Conservation (phyloP, 30 jellyfish, hydroid and myxozoan genomes). For the Turritopsis rubra region DNA sequence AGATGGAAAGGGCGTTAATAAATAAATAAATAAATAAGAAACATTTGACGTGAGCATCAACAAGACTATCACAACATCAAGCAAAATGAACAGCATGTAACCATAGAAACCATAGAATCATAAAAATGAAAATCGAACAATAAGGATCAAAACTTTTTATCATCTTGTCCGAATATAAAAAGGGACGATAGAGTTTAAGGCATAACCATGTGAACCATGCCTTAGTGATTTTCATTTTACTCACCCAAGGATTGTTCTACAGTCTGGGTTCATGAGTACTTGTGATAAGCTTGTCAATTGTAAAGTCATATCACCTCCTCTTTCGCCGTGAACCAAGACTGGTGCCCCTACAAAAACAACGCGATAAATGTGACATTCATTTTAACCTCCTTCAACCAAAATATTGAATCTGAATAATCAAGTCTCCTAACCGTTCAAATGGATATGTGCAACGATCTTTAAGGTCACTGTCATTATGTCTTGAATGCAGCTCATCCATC, state of each 20-base stretch:
- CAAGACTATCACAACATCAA: no score
- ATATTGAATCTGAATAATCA: neutral
- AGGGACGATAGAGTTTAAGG: no score
- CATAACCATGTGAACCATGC: no score
- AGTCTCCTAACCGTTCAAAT: conserved; percentile 10
- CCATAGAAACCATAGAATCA: no score
- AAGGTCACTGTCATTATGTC: conserved; percentile 52
- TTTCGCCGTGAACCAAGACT: conserved; percentile 82
- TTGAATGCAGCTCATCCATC: conserved; percentile 71
- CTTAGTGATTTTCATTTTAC: no score
- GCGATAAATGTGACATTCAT: neutral
- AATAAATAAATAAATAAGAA: no score
- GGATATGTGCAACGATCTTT: conserved; percentile 46
- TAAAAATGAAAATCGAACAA: no score
- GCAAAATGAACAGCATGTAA: no score
- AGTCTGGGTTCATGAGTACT: conserved; percentile 51
- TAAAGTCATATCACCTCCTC: conserved; percentile 78
- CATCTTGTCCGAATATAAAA: no score
- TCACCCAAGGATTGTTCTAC: conserved; percentile 78
- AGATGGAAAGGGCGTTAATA: neutral
- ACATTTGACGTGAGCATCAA: no score
- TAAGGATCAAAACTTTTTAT: no score
- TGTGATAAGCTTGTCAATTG: conserved; percentile 65
- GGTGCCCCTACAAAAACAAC: conserved; percentile 43
- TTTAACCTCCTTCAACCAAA: no score